Conservation (phyloP, 30 jellyfish, hydroid and myxozoan species). For the Euphysa ruthae region DNA sequence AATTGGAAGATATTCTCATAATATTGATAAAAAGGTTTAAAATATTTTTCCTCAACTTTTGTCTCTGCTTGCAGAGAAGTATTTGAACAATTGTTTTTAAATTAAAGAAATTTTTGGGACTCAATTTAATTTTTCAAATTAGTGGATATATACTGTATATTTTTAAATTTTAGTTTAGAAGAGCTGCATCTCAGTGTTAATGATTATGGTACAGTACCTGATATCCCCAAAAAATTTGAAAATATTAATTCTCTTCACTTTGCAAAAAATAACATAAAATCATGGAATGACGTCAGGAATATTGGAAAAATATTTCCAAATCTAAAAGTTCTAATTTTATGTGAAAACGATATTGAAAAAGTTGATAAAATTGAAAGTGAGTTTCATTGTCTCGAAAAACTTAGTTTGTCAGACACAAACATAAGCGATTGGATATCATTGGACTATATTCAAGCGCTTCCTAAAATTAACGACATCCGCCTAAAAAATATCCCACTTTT, state of each 20-base stretch:
- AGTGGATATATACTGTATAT: background rate
- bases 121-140: background rate
- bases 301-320: slow-evolving; percentile 56
- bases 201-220: slow-evolving; percentile 41
- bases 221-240: slow-evolving; percentile 24
- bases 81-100: background rate
- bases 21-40: too few species aligned
- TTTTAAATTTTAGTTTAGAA: slow-evolving; percentile 37
- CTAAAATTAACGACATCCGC: slow-evolving; percentile 54
- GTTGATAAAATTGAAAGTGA: slow-evolving; percentile 5
- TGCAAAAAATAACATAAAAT: slow-evolving; percentile 36
- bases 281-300: slow-evolving; percentile 45
- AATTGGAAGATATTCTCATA: too few species aligned
- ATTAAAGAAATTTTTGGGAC: background rate
- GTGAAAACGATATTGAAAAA: slow-evolving; percentile 46
- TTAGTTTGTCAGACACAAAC: slow-evolving; percentile 58
- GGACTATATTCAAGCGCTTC: slow-evolving; percentile 52
- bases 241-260: slow-evolving; percentile 42
- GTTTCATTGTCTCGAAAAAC: slow-evolving; percentile 30
- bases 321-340: slow-evolving; percentile 32
- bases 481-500: slow-evolving; percentile 56
- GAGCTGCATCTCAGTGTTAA: slow-evolving; percentile 85
- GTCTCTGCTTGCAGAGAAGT: too few species aligned
- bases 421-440: slow-evolving; percentile 59
- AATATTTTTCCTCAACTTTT: too few species aligned